Evolutionary conservation across 2,113 vertebrate species (phyloP).

Genomic region (Enhydra lutris): DNA sequence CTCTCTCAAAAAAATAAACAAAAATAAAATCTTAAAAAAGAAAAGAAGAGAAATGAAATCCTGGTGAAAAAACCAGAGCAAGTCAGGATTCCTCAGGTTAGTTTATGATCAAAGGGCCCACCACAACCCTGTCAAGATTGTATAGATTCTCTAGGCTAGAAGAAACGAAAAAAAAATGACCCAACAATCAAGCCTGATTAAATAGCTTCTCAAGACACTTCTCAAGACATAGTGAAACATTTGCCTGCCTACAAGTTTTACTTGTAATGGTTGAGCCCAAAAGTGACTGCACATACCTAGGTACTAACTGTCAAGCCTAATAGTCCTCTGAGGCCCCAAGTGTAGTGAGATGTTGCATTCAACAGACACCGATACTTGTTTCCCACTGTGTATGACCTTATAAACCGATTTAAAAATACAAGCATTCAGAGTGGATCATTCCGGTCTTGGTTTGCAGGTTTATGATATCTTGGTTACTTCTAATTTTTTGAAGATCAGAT

Average conservation of each 20-base stretch:
- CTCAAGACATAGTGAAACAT: neutral
- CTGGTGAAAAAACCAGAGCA: neutral
- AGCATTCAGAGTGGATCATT: neutral
- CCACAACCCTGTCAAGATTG: neutral
- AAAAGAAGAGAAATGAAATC: neutral
- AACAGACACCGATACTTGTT: neutral
- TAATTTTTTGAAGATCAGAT: conserved; percentile 24
- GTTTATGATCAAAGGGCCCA: neutral
- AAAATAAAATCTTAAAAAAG: too few species aligned
- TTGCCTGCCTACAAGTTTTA: neutral
- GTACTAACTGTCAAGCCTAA: neutral
- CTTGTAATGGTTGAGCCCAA: neutral
- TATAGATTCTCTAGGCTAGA: neutral
- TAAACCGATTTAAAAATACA: neutral
- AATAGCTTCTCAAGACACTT: neutral
- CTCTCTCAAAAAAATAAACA: neutral
- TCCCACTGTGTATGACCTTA: neutral
- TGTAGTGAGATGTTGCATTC: neutral
- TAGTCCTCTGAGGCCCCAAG: neutral
- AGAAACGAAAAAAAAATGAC: neutral
- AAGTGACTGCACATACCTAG: neutral
- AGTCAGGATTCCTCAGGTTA: neutral
- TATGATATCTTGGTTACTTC: neutral
- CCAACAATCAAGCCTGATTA: neutral
- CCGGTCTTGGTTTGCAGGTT: neutral